Conservation (phyloP, 2,113 vertebrate species). For the Ameiurus melas region DNA sequence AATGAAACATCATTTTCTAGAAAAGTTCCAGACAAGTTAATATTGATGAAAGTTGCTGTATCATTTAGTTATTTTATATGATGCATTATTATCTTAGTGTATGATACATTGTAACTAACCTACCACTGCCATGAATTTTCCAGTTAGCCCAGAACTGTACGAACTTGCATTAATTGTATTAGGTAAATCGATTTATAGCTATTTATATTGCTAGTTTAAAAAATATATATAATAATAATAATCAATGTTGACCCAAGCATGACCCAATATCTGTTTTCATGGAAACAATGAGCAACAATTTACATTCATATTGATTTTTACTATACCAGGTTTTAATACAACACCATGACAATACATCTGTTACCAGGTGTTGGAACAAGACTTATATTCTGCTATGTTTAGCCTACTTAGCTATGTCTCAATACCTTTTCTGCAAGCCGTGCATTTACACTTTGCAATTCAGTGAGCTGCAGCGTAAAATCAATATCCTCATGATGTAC, state of each 20-base stretch:
- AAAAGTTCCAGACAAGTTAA: background rate
- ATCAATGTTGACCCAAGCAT: background rate
- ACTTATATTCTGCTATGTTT: background rate
- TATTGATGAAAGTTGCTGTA: conserved; percentile 5
- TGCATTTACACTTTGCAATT: background rate
- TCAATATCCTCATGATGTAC: background rate
- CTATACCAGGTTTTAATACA: background rate
- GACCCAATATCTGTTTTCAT: background rate
- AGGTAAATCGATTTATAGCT: background rate
- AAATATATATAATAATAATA: background rate
- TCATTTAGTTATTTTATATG: background rate
- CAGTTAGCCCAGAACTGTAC: background rate
- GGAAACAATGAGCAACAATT: background rate
- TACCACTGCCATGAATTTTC: background rate
- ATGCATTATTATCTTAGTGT: background rate
- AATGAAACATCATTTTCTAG: conserved; percentile 14
- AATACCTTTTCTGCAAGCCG: background rate
- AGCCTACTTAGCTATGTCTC: background rate
- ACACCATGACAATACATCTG: background rate
- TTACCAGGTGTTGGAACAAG: background rate
- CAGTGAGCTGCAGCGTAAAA: background rate
- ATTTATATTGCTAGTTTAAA: background rate
- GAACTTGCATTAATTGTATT: background rate
- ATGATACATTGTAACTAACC: background rate
- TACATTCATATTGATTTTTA: conserved; percentile 23